These are phyloP conservation scores for Acrocyrtus sp. DNA, from an alignment of 2,888 invertebrate species.

Conservation along the genomic window DNA sequence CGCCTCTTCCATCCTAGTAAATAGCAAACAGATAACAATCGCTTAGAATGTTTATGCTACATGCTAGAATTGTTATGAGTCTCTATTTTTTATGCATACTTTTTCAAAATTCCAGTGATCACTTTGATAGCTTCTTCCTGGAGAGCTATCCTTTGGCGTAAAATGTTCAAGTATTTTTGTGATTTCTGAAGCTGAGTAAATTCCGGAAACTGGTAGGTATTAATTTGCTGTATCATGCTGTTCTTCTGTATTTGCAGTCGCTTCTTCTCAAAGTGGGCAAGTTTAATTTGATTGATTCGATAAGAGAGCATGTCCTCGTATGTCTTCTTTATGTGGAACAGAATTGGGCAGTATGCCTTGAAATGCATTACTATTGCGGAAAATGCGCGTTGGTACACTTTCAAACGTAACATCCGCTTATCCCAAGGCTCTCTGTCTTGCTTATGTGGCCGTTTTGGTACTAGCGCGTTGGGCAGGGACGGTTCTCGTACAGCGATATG, in stretches of 20 bases:
- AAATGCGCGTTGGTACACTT: slow-evolving; percentile 38
- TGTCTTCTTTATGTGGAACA: slow-evolving; percentile 43
- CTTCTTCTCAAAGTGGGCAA: slow-evolving; percentile 29
- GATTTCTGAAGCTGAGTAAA: slow-evolving; percentile 7
- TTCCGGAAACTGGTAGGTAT: slow-evolving; percentile 29
- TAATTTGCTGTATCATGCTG: slow-evolving; percentile 18
- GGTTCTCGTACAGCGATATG: neutral
- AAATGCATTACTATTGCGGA: slow-evolving; percentile 37
- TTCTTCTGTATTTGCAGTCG: slow-evolving; percentile 21
- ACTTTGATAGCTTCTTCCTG: slow-evolving; percentile 57
- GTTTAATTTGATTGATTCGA: slow-evolving; percentile 33
- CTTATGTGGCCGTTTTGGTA: neutral
- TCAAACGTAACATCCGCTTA: slow-evolving; percentile 22
- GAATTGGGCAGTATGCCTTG: slow-evolving; percentile 29
- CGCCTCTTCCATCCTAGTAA: slow-evolving; percentile 34
- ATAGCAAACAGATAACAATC: neutral
- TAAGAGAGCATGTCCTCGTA: slow-evolving; percentile 41
- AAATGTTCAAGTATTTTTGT: slow-evolving; percentile 20
- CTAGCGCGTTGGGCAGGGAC: neutral
- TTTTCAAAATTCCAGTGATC: slow-evolving; percentile 54
- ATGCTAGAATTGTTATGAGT: too few species aligned
- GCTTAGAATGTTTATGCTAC: too few species aligned
- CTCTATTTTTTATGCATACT: slow-evolving; percentile 37
- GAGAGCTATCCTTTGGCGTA: slow-evolving; percentile 50
- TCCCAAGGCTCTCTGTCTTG: slow-evolving; percentile 28